A percentile compares a stretch with the other conserved stretches of the same genome.
phyloP scores from a whole-genome alignment of 2,113 vertebrate species.

The Cinclus cinclus region DNA sequence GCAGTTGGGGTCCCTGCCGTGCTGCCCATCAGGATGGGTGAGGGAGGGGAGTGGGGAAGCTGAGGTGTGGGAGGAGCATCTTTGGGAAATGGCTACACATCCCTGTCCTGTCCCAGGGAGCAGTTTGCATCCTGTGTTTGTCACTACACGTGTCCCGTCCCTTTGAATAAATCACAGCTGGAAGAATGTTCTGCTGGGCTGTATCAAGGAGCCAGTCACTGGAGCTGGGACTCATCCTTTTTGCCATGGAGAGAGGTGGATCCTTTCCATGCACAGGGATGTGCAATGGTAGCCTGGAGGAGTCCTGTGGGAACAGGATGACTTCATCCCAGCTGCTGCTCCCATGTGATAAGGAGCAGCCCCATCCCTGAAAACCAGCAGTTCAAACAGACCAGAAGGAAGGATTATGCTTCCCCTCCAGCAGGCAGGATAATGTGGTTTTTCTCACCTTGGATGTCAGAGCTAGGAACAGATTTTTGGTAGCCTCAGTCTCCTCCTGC shows the following conservation, averaged over 20 bases:
- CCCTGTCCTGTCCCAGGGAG: background rate
- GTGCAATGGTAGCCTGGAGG: background rate
- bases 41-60: background rate
- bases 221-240: background rate
- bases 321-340: background rate
- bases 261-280: background rate
- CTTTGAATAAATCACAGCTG: background rate
- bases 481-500: background rate
- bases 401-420: background rate
- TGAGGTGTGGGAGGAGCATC: background rate
- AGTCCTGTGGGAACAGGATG: background rate
- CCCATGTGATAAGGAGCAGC: background rate
- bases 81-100: background rate
- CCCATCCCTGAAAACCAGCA: background rate
- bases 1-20: fast-evolving
- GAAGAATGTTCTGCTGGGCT: background rate
- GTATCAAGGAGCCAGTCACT: background rate
- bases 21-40: fast-evolving
- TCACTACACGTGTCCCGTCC: background rate
- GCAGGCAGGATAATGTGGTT: background rate
- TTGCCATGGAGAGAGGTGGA: background rate
- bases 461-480: background rate
- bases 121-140: background rate
- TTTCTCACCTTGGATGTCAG: conserved; percentile 31
- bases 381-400: background rate